Evolutionary conservation across 2,113 vertebrate species (phyloP), one percentile per base, ranked within the genome.

Genomic region (Rhineura floridana): DNA sequence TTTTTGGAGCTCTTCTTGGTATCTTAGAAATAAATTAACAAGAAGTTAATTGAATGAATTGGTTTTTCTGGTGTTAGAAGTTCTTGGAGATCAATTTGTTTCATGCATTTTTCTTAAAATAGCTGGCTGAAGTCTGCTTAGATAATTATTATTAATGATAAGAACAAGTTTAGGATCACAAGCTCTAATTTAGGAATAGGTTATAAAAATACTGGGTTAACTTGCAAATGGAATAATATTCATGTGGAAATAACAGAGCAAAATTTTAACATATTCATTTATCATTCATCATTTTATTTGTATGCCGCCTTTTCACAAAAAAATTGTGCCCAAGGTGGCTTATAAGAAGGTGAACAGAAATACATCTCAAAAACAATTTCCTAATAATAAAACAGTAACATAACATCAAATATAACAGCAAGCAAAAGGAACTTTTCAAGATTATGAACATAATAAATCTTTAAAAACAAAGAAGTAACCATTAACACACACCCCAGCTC

Each of bases 321-420:
- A 83, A 81, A 0, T 0, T 62, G 21, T 12, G 59, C 59, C 23
- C 12, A 62, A 62, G 23, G n/a, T n/a, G n/a, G n/a, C n/a, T n/a
- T n/a, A n/a, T n/a, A n/a, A n/a, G n/a, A n/a, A n/a, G n/a, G n/a
- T n/a, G n/a, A n/a, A n/a, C n/a, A n/a, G n/a, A n/a, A n/a, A n/a
- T n/a, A n/a, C n/a, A n/a, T n/a, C n/a, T n/a, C n/a, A n/a, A n/a
- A n/a, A n/a, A n/a, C n/a, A n/a, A n/a, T n/a, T n/a, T n/a, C n/a
- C n/a, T n/a, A n/a, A n/a, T n/a, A n/a, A n/a, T n/a, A n/a, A n/a
- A n/a, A n/a, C n/a, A n/a, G n/a, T n/a, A n/a, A n/a, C n/a, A n/a
- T n/a, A n/a, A n/a, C n/a, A n/a, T n/a, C n/a, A n/a, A n/a, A n/a
- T n/a, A n/a, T n/a, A n/a, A n/a, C n/a, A n/a, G n/a, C n/a, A n/a